phyloP scores from a whole-genome alignment of 2,888 invertebrate species.

The Cataglyphis cursor region DNA sequence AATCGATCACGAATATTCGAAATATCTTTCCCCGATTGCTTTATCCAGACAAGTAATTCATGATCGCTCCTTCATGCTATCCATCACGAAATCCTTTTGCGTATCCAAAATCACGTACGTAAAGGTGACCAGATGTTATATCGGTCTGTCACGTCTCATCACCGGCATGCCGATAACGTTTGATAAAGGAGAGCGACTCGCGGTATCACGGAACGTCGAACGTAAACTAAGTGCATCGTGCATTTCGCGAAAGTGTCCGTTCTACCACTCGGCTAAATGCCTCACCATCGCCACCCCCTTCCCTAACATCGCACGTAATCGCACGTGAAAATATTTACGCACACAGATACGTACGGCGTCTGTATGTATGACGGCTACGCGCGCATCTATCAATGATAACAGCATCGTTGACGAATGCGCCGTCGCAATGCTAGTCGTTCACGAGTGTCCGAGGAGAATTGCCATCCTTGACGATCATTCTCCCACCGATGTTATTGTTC shows the following conservation, averaged over 20 bases:
- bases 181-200: conserved; percentile 61
- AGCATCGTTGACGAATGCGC: conserved; percentile 46
- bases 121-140: background rate
- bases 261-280: conserved; percentile 32
- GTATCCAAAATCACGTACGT: background rate
- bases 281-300: conserved; percentile 6
- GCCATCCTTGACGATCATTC: background rate
- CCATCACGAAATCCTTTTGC: background rate
- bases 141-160: conserved; percentile 55
- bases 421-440: conserved; percentile 45
- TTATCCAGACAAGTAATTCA: background rate
- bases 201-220: conserved; percentile 74
- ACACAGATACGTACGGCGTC: background rate
- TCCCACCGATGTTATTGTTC: background rate
- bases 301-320: background rate
- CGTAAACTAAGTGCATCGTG: conserved; percentile 80
- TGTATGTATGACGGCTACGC: background rate
- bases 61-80: background rate
- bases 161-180: conserved; percentile 8
- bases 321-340: conserved; percentile 46
- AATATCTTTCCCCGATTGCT: background rate
- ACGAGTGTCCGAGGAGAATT: conserved; percentile 13
- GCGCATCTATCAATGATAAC: conserved; percentile 45
- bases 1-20: background rate
- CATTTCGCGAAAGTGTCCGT: conserved; percentile 44